Conservation (phyloP, 2,888 invertebrate genomes). For the Andrena chrysosceles region DNA sequence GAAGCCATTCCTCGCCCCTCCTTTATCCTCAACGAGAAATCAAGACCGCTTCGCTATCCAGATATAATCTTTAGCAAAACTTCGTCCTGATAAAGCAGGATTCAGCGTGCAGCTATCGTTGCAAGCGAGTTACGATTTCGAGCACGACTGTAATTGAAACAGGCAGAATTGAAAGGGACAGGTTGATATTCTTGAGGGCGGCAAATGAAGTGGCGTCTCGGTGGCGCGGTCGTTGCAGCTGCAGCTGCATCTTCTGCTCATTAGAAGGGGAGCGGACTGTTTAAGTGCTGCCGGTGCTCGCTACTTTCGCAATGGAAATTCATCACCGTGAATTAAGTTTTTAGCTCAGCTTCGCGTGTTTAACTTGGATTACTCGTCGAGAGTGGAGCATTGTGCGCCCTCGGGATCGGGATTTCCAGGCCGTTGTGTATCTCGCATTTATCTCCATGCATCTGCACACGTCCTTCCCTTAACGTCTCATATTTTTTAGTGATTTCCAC, state of each 20-base stretch:
- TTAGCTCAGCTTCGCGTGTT: slow-evolving; percentile 9
- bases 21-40: too few relatives aligned
- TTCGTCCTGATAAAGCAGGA: neutral
- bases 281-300: slow-evolving; percentile 42
- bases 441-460: neutral
- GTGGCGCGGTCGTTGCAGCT: neutral
- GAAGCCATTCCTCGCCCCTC: too few relatives aligned
- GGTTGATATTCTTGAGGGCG: slow-evolving; percentile 34
- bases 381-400: slow-evolving; percentile 20
- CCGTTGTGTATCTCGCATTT: neutral
- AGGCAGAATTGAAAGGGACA: slow-evolving; percentile 5
- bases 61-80: neutral
- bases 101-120: neutral
- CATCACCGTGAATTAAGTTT: slow-evolving; percentile 58
- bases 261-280: slow-evolving; percentile 42
- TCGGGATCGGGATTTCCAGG: slow-evolving; percentile 12
- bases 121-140: neutral
- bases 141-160: slow-evolving; percentile 17
- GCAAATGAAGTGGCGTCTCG: slow-evolving; percentile 35
- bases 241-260: slow-evolving; percentile 33
- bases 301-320: slow-evolving; percentile 52
- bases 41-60: too few relatives aligned
- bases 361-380: slow-evolving; percentile 34
- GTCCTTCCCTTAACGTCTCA: neutral
- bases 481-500: slow-evolving; percentile 3